Conservation (phyloP, 2,113 vertebrate species). For the Xenus cinereus region DNA sequence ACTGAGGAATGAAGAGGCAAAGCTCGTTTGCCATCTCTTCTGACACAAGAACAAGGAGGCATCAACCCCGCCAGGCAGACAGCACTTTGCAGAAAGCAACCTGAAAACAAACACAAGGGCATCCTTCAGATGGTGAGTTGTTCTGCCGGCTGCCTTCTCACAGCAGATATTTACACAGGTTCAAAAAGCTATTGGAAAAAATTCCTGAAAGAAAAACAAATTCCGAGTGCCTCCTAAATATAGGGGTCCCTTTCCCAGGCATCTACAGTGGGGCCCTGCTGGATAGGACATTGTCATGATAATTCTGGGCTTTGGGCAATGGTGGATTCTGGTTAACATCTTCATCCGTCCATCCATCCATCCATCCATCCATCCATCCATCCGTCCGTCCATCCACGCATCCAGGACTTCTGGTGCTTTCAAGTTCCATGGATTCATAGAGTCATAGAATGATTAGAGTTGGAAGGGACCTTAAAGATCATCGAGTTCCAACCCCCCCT, state of each 20-base stretch:
- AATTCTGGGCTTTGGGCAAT: background rate
- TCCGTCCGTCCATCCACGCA: background rate
- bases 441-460: no score
- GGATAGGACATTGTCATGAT: background rate
- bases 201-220: background rate
- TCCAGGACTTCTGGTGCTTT: background rate
- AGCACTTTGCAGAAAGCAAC: background rate
- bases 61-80: background rate
- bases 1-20: background rate
- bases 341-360: background rate
- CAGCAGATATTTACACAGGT: background rate
- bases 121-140: background rate
- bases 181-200: background rate
- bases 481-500: no score
- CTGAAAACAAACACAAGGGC: background rate
- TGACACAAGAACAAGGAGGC: background rate
- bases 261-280: accelerated
- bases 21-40: background rate
- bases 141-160: background rate
- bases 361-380: background rate
- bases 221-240: background rate
- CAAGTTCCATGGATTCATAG: background rate
- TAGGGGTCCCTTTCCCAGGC: background rate
- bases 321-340: background rate
- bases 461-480: no score